phyloP scores from a whole-genome alignment of 2,888 invertebrate genomes.

The Archaeoteleia sp. region DNA sequence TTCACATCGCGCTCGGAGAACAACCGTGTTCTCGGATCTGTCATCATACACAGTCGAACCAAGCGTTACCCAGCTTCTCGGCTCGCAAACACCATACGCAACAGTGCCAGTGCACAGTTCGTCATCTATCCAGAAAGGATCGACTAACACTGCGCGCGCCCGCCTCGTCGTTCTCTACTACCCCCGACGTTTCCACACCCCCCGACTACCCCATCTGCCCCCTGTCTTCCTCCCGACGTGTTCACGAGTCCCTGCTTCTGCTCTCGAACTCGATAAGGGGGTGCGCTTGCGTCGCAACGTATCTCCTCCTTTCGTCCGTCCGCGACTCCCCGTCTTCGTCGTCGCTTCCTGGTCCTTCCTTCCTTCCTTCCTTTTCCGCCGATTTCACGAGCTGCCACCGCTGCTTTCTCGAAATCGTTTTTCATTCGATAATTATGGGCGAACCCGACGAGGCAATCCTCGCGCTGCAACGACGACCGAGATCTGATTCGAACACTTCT shows the following conservation, averaged over 20 bases:
- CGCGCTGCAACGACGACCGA: background rate
- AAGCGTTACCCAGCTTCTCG: constrained; percentile 47
- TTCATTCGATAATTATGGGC: constrained; percentile 61
- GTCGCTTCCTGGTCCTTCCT: constrained; percentile 15
- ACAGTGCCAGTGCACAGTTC: constrained; percentile 54
- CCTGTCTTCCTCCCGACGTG: constrained; percentile 41
- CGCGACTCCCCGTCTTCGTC: constrained; percentile 4
- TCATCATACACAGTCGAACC: background rate
- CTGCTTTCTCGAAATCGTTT: constrained; percentile 63
- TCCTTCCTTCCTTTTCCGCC: constrained; percentile 25
- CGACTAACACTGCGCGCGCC: constrained; percentile 67
- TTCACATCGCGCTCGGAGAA: constrained; percentile 35
- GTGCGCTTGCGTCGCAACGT: constrained; percentile 63
- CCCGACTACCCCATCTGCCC: constrained; percentile 47
- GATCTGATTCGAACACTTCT: constrained; percentile 13
- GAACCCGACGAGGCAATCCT: constrained; percentile 31
- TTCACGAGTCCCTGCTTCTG: constrained; percentile 30
- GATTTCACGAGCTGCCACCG: constrained; percentile 61
- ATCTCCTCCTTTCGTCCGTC: constrained; percentile 27
- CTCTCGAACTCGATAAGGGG: constrained; percentile 72
- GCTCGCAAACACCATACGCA: constrained; percentile 39
- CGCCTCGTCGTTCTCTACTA: constrained; percentile 52
- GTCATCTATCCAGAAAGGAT: constrained; percentile 64
- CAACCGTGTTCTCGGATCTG: constrained; percentile 10
- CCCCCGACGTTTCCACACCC: constrained; percentile 57